Evolutionary conservation across 1,140 invertebrate genomes (phyloP).

Genomic region (Dendrolimus punctatus): DNA sequence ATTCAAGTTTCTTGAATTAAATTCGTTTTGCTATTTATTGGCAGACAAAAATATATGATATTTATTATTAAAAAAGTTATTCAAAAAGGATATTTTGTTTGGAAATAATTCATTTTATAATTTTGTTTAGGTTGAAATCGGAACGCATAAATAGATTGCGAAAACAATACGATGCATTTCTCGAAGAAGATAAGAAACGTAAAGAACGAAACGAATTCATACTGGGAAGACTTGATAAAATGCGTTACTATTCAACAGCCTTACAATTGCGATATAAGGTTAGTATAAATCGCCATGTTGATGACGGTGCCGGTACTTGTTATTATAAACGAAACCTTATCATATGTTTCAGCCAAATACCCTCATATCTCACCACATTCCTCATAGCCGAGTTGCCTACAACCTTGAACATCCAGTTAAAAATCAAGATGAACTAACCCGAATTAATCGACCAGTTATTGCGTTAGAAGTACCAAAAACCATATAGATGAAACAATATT

Average conservation of each 20-base stretch:
- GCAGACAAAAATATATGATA: no score
- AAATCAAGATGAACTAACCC: neutral
- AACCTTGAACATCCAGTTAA: neutral
- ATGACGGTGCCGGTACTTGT: no score
- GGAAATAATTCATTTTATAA: slow-evolving; percentile 5
- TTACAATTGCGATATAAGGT: slow-evolving; percentile 28
- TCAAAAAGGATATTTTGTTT: no score
- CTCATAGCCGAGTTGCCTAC: neutral
- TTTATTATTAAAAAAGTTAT: no score
- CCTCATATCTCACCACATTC: neutral
- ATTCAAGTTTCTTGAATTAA: no score
- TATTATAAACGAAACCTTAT: neutral
- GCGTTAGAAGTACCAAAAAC: neutral
- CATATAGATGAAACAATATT: slow-evolving; percentile 26
- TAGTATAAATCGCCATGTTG: slow-evolving; percentile 1
- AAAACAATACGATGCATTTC: slow-evolving; percentile 57
- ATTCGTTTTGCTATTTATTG: no score
- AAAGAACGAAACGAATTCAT: slow-evolving; percentile 59
- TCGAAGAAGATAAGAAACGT: slow-evolving; percentile 59
- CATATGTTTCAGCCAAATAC: slow-evolving; percentile 2
- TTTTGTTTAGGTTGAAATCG: slow-evolving; percentile 39
- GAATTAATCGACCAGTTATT: neutral
- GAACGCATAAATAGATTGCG: slow-evolving; percentile 53
- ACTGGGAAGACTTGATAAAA: slow-evolving; percentile 47
- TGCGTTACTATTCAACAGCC: slow-evolving; percentile 29